Percentiles rank a stretch among this genome's conserved stretches.
Evolutionary conservation across 2,797 vertebrate genomes (phyloP).

Genomic region (Cygnus olor): DNA sequence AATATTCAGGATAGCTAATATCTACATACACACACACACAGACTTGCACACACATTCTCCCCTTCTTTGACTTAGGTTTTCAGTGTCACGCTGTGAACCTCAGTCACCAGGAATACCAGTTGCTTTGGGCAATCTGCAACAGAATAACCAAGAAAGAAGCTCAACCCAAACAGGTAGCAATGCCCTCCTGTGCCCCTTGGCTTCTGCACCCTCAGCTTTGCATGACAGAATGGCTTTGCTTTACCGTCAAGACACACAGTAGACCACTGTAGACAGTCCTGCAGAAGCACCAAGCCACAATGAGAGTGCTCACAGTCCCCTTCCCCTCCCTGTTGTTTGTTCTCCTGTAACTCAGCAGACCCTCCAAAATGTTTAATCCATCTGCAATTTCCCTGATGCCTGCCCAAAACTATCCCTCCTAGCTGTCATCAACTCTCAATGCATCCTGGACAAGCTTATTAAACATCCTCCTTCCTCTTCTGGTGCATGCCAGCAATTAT

Average conservation of each 20-base stretch:
- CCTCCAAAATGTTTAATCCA: conserved; percentile 1
- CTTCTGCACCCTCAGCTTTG: neutral
- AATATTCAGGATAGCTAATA: neutral
- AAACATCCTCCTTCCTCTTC: conserved; percentile 11
- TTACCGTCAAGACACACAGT: neutral
- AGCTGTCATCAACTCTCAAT: conserved; percentile 16
- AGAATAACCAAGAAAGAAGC: neutral
- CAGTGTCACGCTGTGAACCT: neutral
- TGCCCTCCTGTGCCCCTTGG: neutral
- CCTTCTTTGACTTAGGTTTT: conserved; percentile 7
- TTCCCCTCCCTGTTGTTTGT: neutral
- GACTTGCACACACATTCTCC: neutral
- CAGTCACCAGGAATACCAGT: neutral
- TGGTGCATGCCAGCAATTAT: neutral
- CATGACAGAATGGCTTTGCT: conserved; percentile 26
- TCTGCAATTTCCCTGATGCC: neutral
- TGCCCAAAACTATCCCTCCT: neutral
- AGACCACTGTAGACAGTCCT: neutral
- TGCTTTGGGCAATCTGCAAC: conserved; percentile 3
- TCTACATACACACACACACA: neutral
- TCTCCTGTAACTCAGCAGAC: neutral
- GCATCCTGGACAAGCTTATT: conserved; percentile 26
- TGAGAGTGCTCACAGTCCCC: neutral
- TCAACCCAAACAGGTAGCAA: neutral
- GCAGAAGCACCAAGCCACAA: neutral